These are phyloP conservation scores for Eulemur coronatus DNA, from an alignment of 2,797 vertebrate species.

Conservation along the genomic window DNA sequence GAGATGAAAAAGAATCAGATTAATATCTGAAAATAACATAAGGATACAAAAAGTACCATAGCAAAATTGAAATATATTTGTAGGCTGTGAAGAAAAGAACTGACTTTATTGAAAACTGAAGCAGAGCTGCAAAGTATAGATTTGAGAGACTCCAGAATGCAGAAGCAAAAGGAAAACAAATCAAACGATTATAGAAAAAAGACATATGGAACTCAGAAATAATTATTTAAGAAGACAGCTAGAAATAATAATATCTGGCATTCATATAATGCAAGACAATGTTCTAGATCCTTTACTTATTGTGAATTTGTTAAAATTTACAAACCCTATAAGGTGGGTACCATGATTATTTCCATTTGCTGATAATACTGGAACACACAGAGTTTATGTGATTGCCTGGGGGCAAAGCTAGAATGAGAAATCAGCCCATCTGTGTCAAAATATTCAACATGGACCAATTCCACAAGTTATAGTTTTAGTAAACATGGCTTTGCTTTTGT, in stretches of 20 bases:
- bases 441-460: background rate
- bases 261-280: background rate
- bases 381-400: background rate
- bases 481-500: background rate
- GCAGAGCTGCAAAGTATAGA: background rate
- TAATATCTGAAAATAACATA: background rate
- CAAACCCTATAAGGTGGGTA: background rate
- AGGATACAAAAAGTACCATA: background rate
- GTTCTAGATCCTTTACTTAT: background rate
- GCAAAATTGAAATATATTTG: background rate
- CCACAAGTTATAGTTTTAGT: background rate
- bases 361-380: background rate
- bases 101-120: background rate
- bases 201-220: background rate
- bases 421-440: background rate
- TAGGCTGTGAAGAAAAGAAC: background rate
- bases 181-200: background rate
- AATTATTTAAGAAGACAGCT: background rate
- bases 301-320: background rate
- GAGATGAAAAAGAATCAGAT: background rate
- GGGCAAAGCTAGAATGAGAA: background rate
- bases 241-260: background rate
- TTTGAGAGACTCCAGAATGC: background rate
- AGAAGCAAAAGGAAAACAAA: constrained; percentile 7
- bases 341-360: background rate